A percentile compares a stretch with the other conserved stretches of the same genome.
Evolutionary conservation across 2,113 vertebrate genomes (phyloP).

Genomic region (Centropus unirufus): DNA sequence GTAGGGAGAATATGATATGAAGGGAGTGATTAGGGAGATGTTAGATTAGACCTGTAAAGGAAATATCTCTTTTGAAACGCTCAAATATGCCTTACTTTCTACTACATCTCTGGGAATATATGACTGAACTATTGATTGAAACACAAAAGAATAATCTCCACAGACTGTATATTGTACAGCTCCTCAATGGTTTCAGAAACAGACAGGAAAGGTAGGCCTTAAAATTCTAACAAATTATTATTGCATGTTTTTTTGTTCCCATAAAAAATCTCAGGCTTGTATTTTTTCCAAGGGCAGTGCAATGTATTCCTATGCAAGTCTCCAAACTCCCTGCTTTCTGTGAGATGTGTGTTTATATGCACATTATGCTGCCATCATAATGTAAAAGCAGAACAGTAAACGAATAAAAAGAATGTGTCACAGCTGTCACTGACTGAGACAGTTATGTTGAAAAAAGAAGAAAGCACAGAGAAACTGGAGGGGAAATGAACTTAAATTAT

Average conservation of each 20-base stretch:
- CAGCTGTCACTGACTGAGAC: constrained; percentile 11
- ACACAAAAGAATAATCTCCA: background rate
- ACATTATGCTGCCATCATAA: background rate
- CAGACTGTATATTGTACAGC: background rate
- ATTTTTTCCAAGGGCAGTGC: background rate
- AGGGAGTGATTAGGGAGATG: background rate
- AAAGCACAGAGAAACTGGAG: background rate
- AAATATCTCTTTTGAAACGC: background rate
- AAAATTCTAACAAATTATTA: background rate
- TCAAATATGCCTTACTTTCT: background rate
- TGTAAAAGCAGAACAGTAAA: constrained; percentile 37
- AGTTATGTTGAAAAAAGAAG: constrained; percentile 11
- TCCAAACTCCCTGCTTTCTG: background rate
- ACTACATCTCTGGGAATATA: background rate
- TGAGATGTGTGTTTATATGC: background rate
- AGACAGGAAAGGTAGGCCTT: background rate
- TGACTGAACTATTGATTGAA: background rate
- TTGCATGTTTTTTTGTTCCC: background rate
- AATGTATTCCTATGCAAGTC: background rate
- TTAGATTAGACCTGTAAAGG: background rate
- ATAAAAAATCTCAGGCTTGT: background rate
- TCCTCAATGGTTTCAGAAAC: background rate
- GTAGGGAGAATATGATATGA: background rate
- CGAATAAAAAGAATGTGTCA: constrained; percentile 35
- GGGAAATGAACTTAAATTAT: background rate